Conservation (phyloP, 2,113 vertebrate genomes). For the Meles meles region DNA sequence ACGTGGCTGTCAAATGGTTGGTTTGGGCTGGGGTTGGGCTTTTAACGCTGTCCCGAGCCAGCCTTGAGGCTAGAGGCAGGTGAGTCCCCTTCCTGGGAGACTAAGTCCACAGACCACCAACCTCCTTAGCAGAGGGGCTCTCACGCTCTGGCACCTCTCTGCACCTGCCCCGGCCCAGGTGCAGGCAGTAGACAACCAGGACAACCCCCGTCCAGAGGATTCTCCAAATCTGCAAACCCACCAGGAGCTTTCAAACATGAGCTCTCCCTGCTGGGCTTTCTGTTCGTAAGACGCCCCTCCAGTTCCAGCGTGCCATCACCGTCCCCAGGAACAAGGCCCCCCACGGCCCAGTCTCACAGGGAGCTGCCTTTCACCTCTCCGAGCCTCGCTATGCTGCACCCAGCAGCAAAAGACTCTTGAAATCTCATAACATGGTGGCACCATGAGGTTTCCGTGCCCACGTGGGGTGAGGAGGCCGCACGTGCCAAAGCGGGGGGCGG, state of each 20-base stretch:
- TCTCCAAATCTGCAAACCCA: not conserved
- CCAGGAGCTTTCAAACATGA: not conserved
- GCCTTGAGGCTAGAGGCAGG: not conserved
- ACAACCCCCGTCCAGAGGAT: not conserved
- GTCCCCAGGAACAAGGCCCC: accelerated
- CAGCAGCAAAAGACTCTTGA: not conserved
- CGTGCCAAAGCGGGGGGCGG: accelerated
- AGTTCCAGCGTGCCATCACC: too few relatives aligned
- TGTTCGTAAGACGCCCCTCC: not conserved
- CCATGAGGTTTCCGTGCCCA: not conserved
- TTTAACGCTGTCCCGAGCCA: not conserved
- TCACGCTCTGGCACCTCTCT: not conserved
- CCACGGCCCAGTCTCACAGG: accelerated
- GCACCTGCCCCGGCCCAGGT: too few relatives aligned
- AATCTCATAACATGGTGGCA: not conserved
- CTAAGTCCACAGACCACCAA: not conserved
- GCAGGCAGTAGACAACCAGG: not conserved
- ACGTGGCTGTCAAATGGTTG: not conserved
- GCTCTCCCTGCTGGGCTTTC: not conserved
- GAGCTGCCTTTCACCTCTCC: not conserved
- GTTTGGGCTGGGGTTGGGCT: too few relatives aligned
- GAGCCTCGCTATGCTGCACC: too few relatives aligned
- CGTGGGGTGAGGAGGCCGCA: not conserved
- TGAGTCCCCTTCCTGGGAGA: not conserved
- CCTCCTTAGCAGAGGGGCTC: not conserved